These are phyloP conservation scores for Anoplius nigerrimus DNA, from an alignment of 2,888 invertebrate species.

Conservation along the genomic window DNA sequence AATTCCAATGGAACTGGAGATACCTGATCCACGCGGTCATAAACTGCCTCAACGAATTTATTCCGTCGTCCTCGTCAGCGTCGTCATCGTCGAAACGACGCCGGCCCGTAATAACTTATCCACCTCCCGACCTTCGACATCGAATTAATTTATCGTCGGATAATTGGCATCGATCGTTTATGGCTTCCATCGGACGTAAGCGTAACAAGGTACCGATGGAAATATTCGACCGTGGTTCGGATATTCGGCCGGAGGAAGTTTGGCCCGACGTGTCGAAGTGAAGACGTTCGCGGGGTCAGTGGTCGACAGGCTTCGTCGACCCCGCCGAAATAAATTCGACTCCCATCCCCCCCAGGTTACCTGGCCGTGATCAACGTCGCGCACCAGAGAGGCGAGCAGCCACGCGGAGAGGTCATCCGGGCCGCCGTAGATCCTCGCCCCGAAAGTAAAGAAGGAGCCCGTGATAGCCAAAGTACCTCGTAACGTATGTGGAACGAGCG, in stretches of 20 bases:
- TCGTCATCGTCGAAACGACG: no score
- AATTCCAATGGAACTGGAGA: no score
- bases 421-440: slow-evolving; percentile 41
- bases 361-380: neutral
- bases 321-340: slow-evolving; percentile 62
- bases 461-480: slow-evolving; percentile 49
- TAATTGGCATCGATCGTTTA: no score
- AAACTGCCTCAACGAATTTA: no score
- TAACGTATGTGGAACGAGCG: slow-evolving; percentile 38
- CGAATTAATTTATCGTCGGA: no score
- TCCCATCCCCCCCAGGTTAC: slow-evolving; percentile 10
- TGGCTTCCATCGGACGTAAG: no score
- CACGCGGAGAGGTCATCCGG: slow-evolving; percentile 34
- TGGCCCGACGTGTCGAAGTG: slow-evolving; percentile 55
- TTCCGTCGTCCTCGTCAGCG: no score
- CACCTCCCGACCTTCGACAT: no score
- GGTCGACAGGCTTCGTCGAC: slow-evolving; percentile 57
- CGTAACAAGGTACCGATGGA: no score
- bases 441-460: slow-evolving; percentile 9
- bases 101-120: no score
- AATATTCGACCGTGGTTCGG: neutral
- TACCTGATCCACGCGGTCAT: no score
- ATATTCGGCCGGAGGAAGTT: neutral
- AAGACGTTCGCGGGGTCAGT: slow-evolving; percentile 55
- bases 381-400: slow-evolving; percentile 6